Conservation (phyloP, 2,888 invertebrate species). For the Subacronicta megacephala region DNA sequence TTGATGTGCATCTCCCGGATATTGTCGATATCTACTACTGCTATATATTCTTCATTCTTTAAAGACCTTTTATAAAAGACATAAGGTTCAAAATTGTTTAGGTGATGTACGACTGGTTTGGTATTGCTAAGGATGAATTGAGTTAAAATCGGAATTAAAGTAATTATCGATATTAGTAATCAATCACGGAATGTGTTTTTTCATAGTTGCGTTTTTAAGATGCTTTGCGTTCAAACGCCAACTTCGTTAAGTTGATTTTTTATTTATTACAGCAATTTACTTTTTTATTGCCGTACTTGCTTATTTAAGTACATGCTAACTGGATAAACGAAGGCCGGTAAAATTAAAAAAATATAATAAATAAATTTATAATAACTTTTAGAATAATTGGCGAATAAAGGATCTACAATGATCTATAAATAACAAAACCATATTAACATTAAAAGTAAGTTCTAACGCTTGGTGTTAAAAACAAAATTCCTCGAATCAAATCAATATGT, state of each 20-base stretch:
- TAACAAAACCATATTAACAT: background rate
- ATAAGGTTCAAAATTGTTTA: constrained; percentile 54
- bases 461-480: constrained; percentile 8
- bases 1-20: constrained; percentile 84
- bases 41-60: constrained; percentile 7
- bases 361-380: too few species aligned
- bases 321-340: too few species aligned
- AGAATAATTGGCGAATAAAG: too few species aligned
- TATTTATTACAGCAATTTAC: background rate
- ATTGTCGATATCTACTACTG: constrained; percentile 62
- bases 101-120: constrained; percentile 16
- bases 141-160: constrained; percentile 71
- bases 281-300: background rate
- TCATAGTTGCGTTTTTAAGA: constrained; percentile 19
- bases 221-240: constrained; percentile 15
- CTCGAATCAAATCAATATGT: constrained; percentile 9
- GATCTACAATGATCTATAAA: background rate
- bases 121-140: constrained; percentile 66
- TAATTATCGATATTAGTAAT: constrained; percentile 69
- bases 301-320: too few species aligned
- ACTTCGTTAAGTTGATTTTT: constrained; percentile 1
- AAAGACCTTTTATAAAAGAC: constrained; percentile 20
- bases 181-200: constrained; percentile 44
- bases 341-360: too few species aligned
- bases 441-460: background rate